Evolutionary conservation across 2,888 invertebrate genomes (phyloP), one percentile per base, ranked within the genome.

Genomic region (Ischnus inquisitorius): DNA sequence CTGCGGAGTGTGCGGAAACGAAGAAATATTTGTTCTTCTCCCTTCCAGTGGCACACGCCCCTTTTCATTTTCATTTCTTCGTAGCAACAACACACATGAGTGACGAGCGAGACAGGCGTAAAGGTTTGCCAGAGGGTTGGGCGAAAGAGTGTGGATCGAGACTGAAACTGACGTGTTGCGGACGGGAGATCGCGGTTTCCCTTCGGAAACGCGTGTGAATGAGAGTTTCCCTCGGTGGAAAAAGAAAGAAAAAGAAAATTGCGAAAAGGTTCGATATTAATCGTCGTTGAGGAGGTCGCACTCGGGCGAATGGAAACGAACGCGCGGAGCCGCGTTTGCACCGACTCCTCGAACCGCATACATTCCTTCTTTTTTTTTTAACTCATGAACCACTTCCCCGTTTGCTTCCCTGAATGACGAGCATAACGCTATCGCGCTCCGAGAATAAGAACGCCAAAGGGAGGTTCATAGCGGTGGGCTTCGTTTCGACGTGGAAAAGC

Each of bases 31-130:
- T 78, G 64, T 69, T 75, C 74, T 69, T 41, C 51, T 25, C 41
- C 71, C 74, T 51, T 14, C 16, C 65, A 60, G 67, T 43, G 57
- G 68, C 78, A 46, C 51, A 64, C 71, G 43, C 74, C 74, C 78
- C 74, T 78, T 84, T 84, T 84, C 78, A 84, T 81, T 84, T 84
- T 81, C 84, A 78, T 84, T 81, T 79, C 78, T 79, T 69, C 64
- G 54, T 16, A 69, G 74, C 60, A 84, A 81, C 69, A 68, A 74
- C 62, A 68, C 80, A 64, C 83, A 60, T 75, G 78, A 81, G 78
- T 75, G 84, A 84, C 78, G 68, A 74, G 77, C 74, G 68, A 83
- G 72, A 82, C 84, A 71, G 71, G 82, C 69, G 84, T 72, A 72
- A 79, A 72, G 54, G 68, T 57, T 74, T 69, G 46, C 79, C 62